Conservation (phyloP, 2,113 vertebrate genomes). For the Morone saxatilis region DNA sequence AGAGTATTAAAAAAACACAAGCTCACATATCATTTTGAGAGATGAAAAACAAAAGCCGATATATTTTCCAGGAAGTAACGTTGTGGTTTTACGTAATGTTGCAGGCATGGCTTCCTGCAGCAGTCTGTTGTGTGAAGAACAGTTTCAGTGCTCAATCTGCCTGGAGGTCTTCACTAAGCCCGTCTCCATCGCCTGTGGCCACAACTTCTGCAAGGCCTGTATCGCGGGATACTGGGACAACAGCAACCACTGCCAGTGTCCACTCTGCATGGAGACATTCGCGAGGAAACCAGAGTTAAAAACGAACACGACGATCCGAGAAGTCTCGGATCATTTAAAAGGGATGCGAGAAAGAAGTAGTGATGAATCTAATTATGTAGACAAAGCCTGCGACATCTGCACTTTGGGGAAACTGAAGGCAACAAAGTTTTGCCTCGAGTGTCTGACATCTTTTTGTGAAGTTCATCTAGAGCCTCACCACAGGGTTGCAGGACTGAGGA, state of each 20-base stretch:
- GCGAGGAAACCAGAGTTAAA: neutral
- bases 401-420: neutral
- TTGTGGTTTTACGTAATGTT: constrained; percentile 41
- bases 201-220: constrained; percentile 19
- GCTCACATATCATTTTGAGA: constrained; percentile 1
- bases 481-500: neutral
- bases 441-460: neutral
- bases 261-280: neutral
- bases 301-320: neutral
- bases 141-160: constrained; percentile 14
- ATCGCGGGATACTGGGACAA: neutral
- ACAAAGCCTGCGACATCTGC: neutral
- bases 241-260: neutral
- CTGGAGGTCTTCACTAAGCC: constrained; percentile 10
- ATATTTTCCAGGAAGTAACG: constrained; percentile 48
- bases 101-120: constrained; percentile 36
- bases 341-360: neutral
- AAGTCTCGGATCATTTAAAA: neutral
- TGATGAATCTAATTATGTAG: neutral
- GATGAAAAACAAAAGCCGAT: constrained; percentile 41
- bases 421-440: neutral
- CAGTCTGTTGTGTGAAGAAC: constrained; percentile 10
- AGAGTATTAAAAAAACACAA: constrained; percentile 6
- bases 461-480: neutral
- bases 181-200: neutral